Conservation (phyloP, 2,888 invertebrate genomes). For the Hoplodrina ambigua region DNA sequence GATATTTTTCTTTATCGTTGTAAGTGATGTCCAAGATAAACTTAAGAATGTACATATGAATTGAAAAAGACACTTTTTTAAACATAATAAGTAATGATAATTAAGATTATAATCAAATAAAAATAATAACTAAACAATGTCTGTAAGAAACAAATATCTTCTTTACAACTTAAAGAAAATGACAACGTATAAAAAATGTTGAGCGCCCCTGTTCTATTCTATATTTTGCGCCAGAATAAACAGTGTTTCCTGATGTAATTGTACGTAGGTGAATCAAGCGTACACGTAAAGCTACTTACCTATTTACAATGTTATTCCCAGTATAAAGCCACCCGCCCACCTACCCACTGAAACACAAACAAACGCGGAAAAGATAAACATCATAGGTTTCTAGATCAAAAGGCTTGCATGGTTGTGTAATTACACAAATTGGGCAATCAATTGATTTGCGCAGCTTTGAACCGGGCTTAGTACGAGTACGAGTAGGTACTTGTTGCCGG, state of each 20-base stretch:
- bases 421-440: conserved; percentile 54
- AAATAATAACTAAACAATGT: no score
- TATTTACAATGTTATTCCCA: conserved; percentile 2
- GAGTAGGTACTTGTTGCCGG: conserved; percentile 29
- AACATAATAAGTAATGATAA: no score
- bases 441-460: conserved; percentile 52
- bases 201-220: background rate
- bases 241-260: background rate
- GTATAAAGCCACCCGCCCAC: background rate
- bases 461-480: background rate
- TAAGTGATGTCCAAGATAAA: no score
- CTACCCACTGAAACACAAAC: background rate
- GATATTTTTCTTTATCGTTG: no score
- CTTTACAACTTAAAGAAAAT: no score
- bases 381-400: conserved; percentile 40
- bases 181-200: no score
- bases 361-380: conserved; percentile 36
- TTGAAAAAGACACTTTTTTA: no score
- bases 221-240: background rate
- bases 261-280: background rate
- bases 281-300: background rate
- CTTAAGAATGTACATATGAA: no score
- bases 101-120: no score
- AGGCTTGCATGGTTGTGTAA: conserved; percentile 37
- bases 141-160: no score